Percentiles rank a stretch among this genome's conserved stretches.
These are phyloP conservation scores for Drosophila meridionalis DNA, from an alignment of 2,888 invertebrate species.

Conservation along the genomic window DNA sequence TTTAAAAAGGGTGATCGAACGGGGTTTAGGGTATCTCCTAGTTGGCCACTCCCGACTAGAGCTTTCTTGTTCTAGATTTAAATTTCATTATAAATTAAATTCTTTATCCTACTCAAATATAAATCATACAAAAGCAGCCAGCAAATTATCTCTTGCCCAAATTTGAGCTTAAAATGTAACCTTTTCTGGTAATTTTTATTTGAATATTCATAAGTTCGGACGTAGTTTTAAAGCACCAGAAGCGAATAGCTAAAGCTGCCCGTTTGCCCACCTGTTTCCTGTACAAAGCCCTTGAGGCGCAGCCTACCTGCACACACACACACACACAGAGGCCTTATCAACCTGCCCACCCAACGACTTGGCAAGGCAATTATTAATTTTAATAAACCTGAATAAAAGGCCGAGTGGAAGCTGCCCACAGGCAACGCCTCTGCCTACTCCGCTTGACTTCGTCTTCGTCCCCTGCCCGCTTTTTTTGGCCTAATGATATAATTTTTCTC, in stretches of 20 bases:
- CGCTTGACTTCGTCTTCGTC: not conserved
- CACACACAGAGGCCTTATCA: constrained; percentile 3
- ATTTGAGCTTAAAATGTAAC: not conserved
- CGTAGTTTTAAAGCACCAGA: constrained; percentile 13
- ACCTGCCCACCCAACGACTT: constrained; percentile 53
- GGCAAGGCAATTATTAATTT: constrained; percentile 78
- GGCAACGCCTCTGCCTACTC: constrained; percentile 10
- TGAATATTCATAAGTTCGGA: constrained; percentile 25
- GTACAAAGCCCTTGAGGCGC: constrained; percentile 34
- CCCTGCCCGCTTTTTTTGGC: constrained; percentile 30
- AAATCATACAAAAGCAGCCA: not conserved
- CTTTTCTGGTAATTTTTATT: constrained; percentile 2
- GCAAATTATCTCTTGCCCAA: not conserved
- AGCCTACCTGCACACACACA: not conserved
- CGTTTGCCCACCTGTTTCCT: constrained; percentile 24
- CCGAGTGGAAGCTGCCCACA: constrained; percentile 39
- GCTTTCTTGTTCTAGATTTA: not conserved
- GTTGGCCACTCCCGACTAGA: no score
- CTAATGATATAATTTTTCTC: constrained; percentile 82
- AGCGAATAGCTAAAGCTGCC: not conserved
- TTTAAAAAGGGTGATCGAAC: no score
- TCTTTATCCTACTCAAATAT: constrained; percentile 1
- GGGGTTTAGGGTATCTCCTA: no score
- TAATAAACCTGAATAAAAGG: constrained; percentile 68
- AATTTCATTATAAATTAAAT: not conserved